Conservation (phyloP, 2,888 invertebrate species). For the Calameuta pallipes region DNA sequence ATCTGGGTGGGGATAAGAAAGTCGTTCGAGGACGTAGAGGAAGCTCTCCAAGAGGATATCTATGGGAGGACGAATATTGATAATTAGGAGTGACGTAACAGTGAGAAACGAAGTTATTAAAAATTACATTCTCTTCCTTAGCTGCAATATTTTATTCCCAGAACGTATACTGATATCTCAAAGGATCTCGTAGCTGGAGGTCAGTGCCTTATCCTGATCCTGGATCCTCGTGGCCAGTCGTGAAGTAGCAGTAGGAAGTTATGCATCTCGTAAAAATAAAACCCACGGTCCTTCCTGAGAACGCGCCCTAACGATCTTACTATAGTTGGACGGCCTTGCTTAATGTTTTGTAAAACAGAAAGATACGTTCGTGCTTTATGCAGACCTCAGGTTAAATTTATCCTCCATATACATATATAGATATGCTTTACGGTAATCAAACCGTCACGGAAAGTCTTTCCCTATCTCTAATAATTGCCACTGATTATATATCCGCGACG, state of each 20-base stretch:
- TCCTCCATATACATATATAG: background rate
- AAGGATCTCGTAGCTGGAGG: background rate
- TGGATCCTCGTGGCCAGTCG: too few relatives aligned
- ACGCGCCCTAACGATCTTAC: background rate
- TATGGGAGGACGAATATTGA: background rate
- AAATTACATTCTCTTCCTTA: background rate
- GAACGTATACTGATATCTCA: background rate
- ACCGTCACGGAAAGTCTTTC: conserved; percentile 1
- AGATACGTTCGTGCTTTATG: background rate
- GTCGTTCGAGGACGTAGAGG: background rate
- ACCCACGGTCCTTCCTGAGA: background rate
- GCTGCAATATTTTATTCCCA: background rate
- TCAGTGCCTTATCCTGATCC: background rate
- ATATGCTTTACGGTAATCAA: background rate
- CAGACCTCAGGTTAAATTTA: background rate
- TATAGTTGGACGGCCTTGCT: background rate
- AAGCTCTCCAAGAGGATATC: background rate
- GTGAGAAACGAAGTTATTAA: background rate
- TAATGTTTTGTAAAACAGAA: background rate
- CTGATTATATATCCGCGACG: background rate
- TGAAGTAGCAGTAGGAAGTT: background rate
- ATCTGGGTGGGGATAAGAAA: conserved; percentile 1
- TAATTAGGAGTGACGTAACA: background rate
- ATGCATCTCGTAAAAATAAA: background rate
- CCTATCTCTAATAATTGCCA: background rate